Evolutionary conservation across 2,797 vertebrate genomes (phyloP), one percentile per base, ranked within the genome.

Genomic region (Astyanax mexicanus): DNA sequence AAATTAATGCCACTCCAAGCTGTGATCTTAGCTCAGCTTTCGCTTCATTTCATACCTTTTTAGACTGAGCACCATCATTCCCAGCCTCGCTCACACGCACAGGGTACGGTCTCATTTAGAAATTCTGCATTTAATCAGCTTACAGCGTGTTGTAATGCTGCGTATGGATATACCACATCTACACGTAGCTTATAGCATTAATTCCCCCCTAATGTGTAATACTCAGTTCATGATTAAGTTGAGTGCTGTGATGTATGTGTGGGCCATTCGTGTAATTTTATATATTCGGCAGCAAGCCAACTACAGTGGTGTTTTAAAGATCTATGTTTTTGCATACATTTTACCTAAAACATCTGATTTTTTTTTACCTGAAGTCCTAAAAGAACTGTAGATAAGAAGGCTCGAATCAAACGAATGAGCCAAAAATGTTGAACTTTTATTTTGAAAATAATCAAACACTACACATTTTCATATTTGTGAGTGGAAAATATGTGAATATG

Each of bases 81-180:
- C 21, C 23, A 64, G 13, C 11, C 21, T 61, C 12, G 40, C 4
- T 19, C 11, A 61, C 15, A 52, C 15, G 6, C 32, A 13, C 55
- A n/a, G 15, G 2, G 17, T n/a, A 19, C 38, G 40, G 32, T 3
- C 58, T 5, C 1, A n/a, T 11, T 6, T 10, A 0, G 11, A 19
- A 37, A 60, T 60, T 60, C 32, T n/a, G 29, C 7, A 11, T 42
- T 6, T 62, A 64, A 64, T 42, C 21, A 42, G 61, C 61, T 64
- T 40, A 64, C 19, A 25, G 21, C 15, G 12, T 44, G 61, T 10
- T 23, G 38, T 13, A 42, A 4, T 23, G 11, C 19, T 44, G 52
- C 23, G 32, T 58, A 58, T 35, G 58, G 13, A 58, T 3, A 64
- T 19, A 38, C 37, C 37, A 44, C 13, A 17, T 27, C 21, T 64